Evolutionary conservation across 2,888 invertebrate genomes (phyloP).

Genomic region (Gymnoscelis rufifasciata): DNA sequence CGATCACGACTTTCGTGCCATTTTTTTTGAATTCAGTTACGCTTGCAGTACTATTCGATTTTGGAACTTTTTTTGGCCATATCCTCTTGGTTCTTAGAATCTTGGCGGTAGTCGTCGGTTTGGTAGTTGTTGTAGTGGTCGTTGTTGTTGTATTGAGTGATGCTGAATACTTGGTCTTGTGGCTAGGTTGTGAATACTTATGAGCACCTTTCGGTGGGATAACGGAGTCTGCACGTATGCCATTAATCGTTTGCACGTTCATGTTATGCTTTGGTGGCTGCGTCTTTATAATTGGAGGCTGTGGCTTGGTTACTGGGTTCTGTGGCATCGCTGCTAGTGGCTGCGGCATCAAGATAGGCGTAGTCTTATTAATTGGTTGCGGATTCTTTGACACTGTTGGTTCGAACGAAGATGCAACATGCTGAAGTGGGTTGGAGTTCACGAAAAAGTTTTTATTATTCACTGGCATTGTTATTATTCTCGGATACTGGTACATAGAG

Average conservation of each 20-base stretch:
- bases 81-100: conserved; percentile 66
- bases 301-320: conserved; percentile 31
- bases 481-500: conserved; percentile 56
- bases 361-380: conserved; percentile 42
- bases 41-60: conserved; percentile 43
- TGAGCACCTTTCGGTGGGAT: conserved; percentile 43
- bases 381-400: conserved; percentile 45
- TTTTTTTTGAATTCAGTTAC: conserved; percentile 34
- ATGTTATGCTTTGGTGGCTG: conserved; percentile 52
- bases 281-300: conserved; percentile 45
- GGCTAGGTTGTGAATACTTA: conserved; percentile 26
- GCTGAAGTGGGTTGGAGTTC: conserved; percentile 44
- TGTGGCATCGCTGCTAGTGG: conserved; percentile 44
- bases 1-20: conserved; percentile 33
- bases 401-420: conserved; percentile 49
- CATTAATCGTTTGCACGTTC: conserved; percentile 65
- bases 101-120: conserved; percentile 53
- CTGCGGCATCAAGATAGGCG: conserved; percentile 44
- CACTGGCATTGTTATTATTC: conserved; percentile 53
- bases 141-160: conserved; percentile 46
- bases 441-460: conserved; percentile 41
- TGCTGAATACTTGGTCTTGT: no score
- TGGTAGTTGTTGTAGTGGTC: conserved; percentile 45
- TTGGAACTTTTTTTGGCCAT: conserved; percentile 60
- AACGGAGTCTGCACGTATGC: conserved; percentile 57